Percentiles rank a stretch among this genome's conserved stretches.
Evolutionary conservation across 2,888 invertebrate genomes (phyloP).

Genomic region (Scelioninae gen. 2): DNA sequence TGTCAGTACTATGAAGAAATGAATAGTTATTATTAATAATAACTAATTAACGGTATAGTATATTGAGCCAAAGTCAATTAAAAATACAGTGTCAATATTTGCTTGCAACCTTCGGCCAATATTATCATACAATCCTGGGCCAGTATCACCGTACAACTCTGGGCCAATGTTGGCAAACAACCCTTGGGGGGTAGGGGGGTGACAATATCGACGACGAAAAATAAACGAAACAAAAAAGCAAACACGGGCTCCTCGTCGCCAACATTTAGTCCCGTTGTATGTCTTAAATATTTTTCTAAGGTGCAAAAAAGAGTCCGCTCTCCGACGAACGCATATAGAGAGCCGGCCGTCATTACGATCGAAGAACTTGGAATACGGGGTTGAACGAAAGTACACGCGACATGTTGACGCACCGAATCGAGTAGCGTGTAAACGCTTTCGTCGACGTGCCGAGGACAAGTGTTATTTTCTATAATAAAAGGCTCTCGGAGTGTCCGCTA

Average conservation of each 20-base stretch:
- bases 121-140: no score
- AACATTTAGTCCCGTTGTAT: no score
- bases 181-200: background rate
- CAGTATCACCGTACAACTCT: no score
- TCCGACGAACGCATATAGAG: constrained; percentile 15
- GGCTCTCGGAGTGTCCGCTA: constrained; percentile 40
- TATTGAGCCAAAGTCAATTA: no score
- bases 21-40: no score
- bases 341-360: constrained; percentile 35
- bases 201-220: constrained; percentile 1
- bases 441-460: constrained; percentile 40
- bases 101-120: no score
- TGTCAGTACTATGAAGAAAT: no score
- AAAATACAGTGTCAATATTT: no score
- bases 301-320: constrained; percentile 17
- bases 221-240: constrained; percentile 20
- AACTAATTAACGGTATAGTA: no score
- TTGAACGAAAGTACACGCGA: constrained; percentile 49
- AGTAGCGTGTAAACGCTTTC: constrained; percentile 57
- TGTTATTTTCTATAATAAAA: constrained; percentile 52
- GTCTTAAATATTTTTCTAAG: constrained; percentile 34
- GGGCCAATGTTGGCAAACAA: no score
- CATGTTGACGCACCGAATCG: constrained; percentile 59
- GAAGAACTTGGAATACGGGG: constrained; percentile 52
- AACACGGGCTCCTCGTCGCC: background rate